Conservation (phyloP, 1,140 invertebrate species). For the Drosophila malerkotliana region DNA sequence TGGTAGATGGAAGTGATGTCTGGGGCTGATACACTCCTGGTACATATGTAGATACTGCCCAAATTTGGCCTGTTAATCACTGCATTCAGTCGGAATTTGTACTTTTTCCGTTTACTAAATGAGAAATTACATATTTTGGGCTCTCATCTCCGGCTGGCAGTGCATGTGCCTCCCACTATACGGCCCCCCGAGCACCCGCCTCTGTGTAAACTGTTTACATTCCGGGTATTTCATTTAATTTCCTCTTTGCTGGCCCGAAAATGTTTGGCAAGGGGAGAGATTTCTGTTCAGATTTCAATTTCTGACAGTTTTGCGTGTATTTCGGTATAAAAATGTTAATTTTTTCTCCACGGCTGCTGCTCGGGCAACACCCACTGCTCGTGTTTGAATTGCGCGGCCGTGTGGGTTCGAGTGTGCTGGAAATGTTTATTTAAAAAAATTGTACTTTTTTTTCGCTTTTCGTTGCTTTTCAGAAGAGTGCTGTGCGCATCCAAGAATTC, state of each 20-base stretch:
- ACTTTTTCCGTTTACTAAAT: constrained; percentile 14
- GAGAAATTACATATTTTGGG: constrained; percentile 53
- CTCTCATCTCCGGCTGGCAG: constrained; percentile 20
- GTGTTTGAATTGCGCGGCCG: background rate
- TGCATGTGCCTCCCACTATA: constrained; percentile 22
- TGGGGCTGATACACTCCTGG: no score
- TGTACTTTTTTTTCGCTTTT: constrained; percentile 7
- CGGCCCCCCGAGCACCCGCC: constrained; percentile 10
- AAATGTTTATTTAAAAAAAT: constrained; percentile 77
- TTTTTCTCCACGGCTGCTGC: constrained; percentile 16
- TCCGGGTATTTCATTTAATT: constrained; percentile 75
- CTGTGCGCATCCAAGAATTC: constrained; percentile 51
- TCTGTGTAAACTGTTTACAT: constrained; percentile 62
- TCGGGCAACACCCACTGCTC: constrained; percentile 42
- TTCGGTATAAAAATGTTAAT: constrained; percentile 65
- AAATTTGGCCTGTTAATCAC: constrained; percentile 31
- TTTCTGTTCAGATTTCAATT: constrained; percentile 51
- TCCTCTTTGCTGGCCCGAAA: constrained; percentile 53
- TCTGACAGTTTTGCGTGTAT: constrained; percentile 72
- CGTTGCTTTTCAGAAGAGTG: background rate
- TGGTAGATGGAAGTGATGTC: no score
- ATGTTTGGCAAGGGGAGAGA: constrained; percentile 21
- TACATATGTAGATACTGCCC: constrained; percentile 5
- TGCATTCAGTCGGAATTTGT: constrained; percentile 15
- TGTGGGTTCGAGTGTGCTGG: constrained; percentile 49